Percentiles rank a stretch among this genome's conserved stretches.
These are phyloP conservation scores for Notolabrus celidotus DNA, from an alignment of 2,797 vertebrate species.

Conservation along the genomic window DNA sequence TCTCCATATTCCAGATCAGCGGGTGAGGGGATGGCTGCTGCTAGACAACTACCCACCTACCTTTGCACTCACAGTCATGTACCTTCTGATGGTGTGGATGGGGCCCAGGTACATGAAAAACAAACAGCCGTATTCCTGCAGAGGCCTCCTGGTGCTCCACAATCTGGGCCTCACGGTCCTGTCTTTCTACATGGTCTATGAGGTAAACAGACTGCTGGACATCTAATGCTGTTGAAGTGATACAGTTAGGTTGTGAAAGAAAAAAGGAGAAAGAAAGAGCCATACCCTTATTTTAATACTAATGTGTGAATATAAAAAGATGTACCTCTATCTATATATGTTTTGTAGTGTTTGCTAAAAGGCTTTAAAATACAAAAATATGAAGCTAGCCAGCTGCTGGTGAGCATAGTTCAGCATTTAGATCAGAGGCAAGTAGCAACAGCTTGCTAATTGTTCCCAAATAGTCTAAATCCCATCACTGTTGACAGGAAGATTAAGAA, in stretches of 20 bases:
- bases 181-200: constrained; percentile 96
- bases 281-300: not conserved
- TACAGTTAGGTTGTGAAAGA: not conserved
- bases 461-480: too few species aligned
- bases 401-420: constrained; percentile 1
- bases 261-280: not conserved
- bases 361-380: too few species aligned
- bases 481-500: too few species aligned
- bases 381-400: too few species aligned
- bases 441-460: too few species aligned
- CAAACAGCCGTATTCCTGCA: constrained; percentile 89
- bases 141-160: constrained; percentile 91
- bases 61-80: constrained; percentile 89
- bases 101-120: constrained; percentile 96
- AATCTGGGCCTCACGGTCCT: constrained; percentile 93
- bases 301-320: not conserved
- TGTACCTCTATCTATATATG: too few species aligned
- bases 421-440: too few species aligned
- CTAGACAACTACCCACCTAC: constrained; percentile 94
- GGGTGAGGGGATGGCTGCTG: constrained; percentile 95
- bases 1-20: constrained; percentile 86
- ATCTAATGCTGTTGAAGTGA: constrained; percentile 1
- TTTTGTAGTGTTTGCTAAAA: too few species aligned
- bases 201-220: constrained; percentile 85
- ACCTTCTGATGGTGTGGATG: constrained; percentile 94